Evolutionary conservation across 2,797 vertebrate genomes (phyloP).

Genomic region (Chelmon rostratus): DNA sequence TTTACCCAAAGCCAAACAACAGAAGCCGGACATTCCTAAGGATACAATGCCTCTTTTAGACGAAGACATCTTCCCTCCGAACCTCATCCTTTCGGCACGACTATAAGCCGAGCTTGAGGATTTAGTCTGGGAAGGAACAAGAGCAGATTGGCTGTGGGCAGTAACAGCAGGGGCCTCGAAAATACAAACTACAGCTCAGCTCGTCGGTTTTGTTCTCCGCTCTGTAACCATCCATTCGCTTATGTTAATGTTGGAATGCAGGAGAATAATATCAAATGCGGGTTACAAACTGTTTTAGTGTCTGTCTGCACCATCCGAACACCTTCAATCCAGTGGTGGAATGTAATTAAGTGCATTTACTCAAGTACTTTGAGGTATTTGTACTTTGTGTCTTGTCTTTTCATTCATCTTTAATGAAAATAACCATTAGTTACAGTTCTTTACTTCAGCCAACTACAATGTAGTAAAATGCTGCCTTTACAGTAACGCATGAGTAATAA

Average conservation of each 20-base stretch:
- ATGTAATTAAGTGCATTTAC: too few relatives aligned
- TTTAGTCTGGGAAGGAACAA: constrained; percentile 31
- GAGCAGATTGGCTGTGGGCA: constrained; percentile 55
- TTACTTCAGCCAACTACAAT: not conserved
- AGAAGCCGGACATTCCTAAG: constrained; percentile 44
- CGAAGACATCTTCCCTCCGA: constrained; percentile 6
- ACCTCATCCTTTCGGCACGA: constrained; percentile 15
- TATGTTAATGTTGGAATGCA: constrained; percentile 11
- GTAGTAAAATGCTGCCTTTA: not conserved
- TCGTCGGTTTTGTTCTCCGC: not conserved
- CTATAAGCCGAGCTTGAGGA: constrained; percentile 25
- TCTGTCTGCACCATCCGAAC: not conserved
- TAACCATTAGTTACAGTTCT: not conserved
- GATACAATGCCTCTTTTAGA: constrained; percentile 41
- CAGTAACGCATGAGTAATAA: not conserved
- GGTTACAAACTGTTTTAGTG: not conserved
- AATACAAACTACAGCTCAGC: constrained; percentile 30
- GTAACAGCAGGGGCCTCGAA: constrained; percentile 39
- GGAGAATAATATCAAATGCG: not conserved
- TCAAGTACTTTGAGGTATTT: too few relatives aligned
- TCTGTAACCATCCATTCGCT: constrained; percentile 1
- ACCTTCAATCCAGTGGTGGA: not conserved
- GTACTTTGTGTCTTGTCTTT: too few relatives aligned
- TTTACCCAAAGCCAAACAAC: constrained; percentile 31
- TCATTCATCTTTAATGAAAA: not conserved